Evolutionary conservation across 2,888 invertebrate species (phyloP), one percentile per base, ranked within the genome.

Genomic region (Eucera pruinosa): DNA sequence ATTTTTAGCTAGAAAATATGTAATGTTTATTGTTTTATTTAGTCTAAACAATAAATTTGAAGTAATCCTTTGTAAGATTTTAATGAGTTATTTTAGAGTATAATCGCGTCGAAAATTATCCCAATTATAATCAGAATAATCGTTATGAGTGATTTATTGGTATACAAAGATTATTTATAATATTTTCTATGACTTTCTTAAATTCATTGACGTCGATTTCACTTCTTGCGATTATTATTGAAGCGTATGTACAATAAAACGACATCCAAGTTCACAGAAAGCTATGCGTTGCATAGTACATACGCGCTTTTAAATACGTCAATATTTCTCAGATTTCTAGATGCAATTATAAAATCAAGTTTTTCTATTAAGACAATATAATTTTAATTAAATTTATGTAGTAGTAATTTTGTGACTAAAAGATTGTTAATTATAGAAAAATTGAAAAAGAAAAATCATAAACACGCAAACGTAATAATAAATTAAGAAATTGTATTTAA

Each of bases 151-250:
- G 43, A 60, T 60, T 60, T 60, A 61, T 23, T 23, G 27, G 20
- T 30, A 23, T 2, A 33, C 33, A 30, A 61, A 33, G 23, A 18
- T 20, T n/a, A 33, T 61, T 18, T 13, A n/a, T n/a, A n/a, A 11
- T 18, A 61, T 61, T 45, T 30, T 4, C 47, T 15, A 23, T 18
- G 9, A 47, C 33, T 36, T 61, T 61, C 33, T 23, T 47, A 33
- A 33, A 20, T 33, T 23, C 15, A 36, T 25, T 33, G 18, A 33
- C 11, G 23, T 20, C 15, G 20, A 61, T 47, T 61, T 47, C 33
- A 61, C 20, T 45, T 13, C 5, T 43, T 27, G n/a, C 5, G n/a
- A 27, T 50, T 27, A 50, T 27, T 15, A 41, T n/a, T 3, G 41
- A 41, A 41, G 41, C 7, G 6, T 43, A 20, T 9, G 15, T 20